These are phyloP conservation scores for Diadegma fenestrale DNA, from an alignment of 2,888 invertebrate species.

Conservation along the genomic window DNA sequence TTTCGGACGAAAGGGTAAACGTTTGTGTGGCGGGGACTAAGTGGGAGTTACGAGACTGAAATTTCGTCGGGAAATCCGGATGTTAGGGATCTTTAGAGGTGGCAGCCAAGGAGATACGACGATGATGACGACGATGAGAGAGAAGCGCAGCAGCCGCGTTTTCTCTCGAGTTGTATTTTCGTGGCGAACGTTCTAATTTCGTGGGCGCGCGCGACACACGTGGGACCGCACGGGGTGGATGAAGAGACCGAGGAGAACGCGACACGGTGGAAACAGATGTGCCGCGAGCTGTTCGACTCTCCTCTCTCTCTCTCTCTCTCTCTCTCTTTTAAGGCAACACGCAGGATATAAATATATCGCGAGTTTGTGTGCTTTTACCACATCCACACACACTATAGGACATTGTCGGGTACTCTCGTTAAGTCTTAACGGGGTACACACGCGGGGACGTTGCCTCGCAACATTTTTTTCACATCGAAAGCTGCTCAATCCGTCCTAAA, in stretches of 20 bases:
- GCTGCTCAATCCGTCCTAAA: background rate
- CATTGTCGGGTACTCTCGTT: slow-evolving; percentile 68
- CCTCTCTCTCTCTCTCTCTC: slow-evolving; percentile 35
- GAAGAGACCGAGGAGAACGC: slow-evolving; percentile 53
- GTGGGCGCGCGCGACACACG: slow-evolving; percentile 77
- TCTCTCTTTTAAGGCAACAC: no score
- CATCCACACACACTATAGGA: slow-evolving; percentile 39
- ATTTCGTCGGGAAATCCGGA: slow-evolving; percentile 65
- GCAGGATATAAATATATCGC: slow-evolving; percentile 79
- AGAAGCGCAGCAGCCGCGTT: slow-evolving; percentile 59
- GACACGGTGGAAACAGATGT: slow-evolving; percentile 79
- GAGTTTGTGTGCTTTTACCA: slow-evolving; percentile 53
- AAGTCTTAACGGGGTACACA: slow-evolving; percentile 73
- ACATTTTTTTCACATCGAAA: background rate
- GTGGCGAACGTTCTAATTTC: slow-evolving; percentile 78
- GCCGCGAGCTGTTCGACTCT: slow-evolving; percentile 68
- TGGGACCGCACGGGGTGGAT: slow-evolving; percentile 54
- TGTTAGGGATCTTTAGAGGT: slow-evolving; percentile 55
- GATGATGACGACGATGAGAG: slow-evolving; percentile 66
- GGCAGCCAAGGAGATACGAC: slow-evolving; percentile 29
- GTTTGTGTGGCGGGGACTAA: background rate
- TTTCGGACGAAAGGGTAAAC: background rate
- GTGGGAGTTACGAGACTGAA: slow-evolving; percentile 21
- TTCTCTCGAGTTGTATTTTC: slow-evolving; percentile 68
- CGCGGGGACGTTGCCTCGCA: slow-evolving; percentile 24